These are phyloP conservation scores for Pimpla rufipes DNA, from an alignment of 2,888 invertebrate genomes.

Conservation along the genomic window DNA sequence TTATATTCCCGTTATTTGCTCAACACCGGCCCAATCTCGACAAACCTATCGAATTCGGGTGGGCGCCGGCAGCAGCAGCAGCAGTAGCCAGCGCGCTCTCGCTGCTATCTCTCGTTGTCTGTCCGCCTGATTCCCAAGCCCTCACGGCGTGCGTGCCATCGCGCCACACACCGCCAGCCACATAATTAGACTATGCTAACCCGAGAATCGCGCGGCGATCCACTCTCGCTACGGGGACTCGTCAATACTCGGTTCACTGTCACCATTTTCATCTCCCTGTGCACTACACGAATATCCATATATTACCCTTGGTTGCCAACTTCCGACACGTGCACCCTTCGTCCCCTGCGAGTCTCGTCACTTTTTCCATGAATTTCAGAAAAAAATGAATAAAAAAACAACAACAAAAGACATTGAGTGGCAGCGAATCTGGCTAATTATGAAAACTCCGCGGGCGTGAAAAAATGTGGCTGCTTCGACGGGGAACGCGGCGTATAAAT, in stretches of 20 bases:
- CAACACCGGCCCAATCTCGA: conserved; percentile 57
- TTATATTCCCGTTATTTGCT: conserved; percentile 60
- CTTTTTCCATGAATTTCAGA: no score
- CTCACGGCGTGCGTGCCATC: conserved; percentile 1
- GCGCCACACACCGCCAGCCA: conserved; percentile 1
- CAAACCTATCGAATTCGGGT: conserved; percentile 54
- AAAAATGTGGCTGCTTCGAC: no score
- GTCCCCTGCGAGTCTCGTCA: no score
- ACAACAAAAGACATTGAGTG: neutral
- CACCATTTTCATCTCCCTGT: neutral
- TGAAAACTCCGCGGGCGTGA: no score
- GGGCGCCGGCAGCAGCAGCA: neutral
- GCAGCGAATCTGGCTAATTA: no score
- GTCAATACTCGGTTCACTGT: conserved; percentile 8
- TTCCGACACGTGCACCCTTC: no score
- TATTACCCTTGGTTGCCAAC: neutral
- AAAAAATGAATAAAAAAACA: neutral
- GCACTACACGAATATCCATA: conserved; percentile 12
- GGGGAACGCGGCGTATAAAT: neutral
- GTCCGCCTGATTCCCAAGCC: neutral
- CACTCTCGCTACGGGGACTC: neutral
- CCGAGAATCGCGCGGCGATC: conserved; percentile 22
- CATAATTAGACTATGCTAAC: conserved; percentile 47
- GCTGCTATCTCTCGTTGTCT: conserved; percentile 35
- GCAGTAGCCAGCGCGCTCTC: neutral